Conservation (phyloP, 2,888 invertebrate genomes). For the Anoplius nigerrimus region DNA sequence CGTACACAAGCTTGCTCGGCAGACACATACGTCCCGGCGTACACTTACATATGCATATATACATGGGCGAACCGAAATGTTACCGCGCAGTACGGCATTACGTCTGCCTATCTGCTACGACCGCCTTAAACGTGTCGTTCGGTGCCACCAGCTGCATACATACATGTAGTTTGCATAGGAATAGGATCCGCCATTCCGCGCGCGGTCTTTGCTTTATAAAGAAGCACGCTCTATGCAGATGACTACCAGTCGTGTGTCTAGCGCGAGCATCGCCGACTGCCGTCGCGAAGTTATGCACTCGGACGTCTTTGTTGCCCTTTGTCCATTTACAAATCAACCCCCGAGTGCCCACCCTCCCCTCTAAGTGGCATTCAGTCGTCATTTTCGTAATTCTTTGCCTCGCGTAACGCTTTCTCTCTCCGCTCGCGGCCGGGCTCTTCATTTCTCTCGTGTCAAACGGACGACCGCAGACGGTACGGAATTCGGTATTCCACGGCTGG, state of each 20-base stretch:
- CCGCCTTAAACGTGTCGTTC: conserved; percentile 58
- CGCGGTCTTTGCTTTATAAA: conserved; percentile 44
- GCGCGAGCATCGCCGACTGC: conserved; percentile 14
- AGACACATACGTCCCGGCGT: not conserved
- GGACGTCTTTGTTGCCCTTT: not conserved
- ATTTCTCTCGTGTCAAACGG: too few species aligned
- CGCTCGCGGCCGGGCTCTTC: too few species aligned
- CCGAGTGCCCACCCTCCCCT: too few species aligned
- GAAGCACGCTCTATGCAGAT: conserved; percentile 37
- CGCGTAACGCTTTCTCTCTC: too few species aligned
- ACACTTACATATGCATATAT: conserved; percentile 12
- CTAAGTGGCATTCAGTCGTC: too few species aligned
- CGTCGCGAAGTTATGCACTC: not conserved
- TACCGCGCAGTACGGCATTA: conserved; percentile 38
- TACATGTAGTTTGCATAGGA: conserved; percentile 60
- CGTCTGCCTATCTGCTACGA: conserved; percentile 42
- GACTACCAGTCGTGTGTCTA: conserved; percentile 12
- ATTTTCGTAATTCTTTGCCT: too few species aligned
- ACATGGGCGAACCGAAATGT: conserved; percentile 37
- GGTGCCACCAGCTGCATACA: conserved; percentile 54
- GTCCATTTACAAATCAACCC: too few species aligned
- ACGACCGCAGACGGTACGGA: too few species aligned
- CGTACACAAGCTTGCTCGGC: not conserved
- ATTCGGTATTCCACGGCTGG: too few species aligned
- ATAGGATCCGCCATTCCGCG: conserved; percentile 37